Evolutionary conservation across 2,888 invertebrate species (phyloP).

Genomic region (Euspilapteryx auroguttella): DNA sequence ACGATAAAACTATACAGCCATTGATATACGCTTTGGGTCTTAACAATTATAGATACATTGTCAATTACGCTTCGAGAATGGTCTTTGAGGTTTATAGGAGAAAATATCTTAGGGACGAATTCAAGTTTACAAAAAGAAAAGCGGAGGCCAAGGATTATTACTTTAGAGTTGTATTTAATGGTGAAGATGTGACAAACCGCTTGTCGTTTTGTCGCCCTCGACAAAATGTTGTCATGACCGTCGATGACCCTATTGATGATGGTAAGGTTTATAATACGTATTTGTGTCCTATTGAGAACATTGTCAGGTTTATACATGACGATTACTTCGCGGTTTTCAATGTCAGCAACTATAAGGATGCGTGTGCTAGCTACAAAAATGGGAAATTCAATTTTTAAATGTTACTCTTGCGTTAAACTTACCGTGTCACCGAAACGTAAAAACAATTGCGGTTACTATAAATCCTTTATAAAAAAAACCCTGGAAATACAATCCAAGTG

Average conservation of each 20-base stretch:
- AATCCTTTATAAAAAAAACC: no score
- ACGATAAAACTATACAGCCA: slow-evolving; percentile 88
- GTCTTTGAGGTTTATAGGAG: slow-evolving; percentile 87
- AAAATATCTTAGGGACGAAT: slow-evolving; percentile 41
- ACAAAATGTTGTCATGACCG: slow-evolving; percentile 50
- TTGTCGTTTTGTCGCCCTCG: slow-evolving; percentile 76
- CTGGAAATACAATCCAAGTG: no score
- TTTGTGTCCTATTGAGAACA: slow-evolving; percentile 84
- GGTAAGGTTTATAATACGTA: slow-evolving; percentile 44
- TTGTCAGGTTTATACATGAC: slow-evolving; percentile 84
- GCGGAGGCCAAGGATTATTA: slow-evolving; percentile 71
- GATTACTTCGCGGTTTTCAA: slow-evolving; percentile 84
- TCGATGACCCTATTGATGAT: slow-evolving; percentile 33
- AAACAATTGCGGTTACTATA: no score
- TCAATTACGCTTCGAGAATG: slow-evolving; percentile 85
- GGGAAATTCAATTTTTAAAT: slow-evolving; percentile 19
- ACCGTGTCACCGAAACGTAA: no score
- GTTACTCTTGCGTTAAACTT: slow-evolving; percentile 5
- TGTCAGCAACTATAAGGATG: slow-evolving; percentile 87
- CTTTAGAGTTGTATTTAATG: slow-evolving; percentile 83
- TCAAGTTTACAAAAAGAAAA: slow-evolving; percentile 57
- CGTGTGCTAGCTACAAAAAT: slow-evolving; percentile 59
- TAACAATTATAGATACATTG: slow-evolving; percentile 64
- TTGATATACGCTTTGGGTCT: slow-evolving; percentile 80
- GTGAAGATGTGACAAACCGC: slow-evolving; percentile 80